A percentile compares a stretch with the other conserved stretches of the same genome.
phyloP scores from a whole-genome alignment of 2,113 vertebrate genomes.

The Entosphenus tridentatus region DNA sequence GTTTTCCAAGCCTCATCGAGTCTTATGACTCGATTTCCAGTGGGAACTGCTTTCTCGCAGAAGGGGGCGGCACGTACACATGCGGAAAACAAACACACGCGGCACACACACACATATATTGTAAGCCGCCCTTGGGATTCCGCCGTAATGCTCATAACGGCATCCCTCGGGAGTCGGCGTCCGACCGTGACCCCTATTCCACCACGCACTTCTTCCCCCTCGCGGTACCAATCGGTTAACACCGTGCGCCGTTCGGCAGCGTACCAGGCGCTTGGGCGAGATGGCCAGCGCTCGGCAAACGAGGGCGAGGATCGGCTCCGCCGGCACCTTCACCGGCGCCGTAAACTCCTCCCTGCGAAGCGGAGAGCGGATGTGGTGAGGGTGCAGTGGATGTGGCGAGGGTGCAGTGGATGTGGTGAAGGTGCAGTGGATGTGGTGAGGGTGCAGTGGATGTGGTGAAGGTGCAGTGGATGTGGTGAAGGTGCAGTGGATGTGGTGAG shows the following conservation, averaged over 20 bases:
- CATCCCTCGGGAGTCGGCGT: too few species aligned
- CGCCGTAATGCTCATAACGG: too few species aligned
- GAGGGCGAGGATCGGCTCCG: conserved; percentile 41
- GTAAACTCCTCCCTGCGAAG: conserved; percentile 35
- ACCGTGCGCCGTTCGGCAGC: conserved; percentile 1
- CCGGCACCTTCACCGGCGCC: conserved; percentile 39
- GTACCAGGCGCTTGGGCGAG: conserved; percentile 39
- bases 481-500: background rate
- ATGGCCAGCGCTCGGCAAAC: conserved; percentile 44
- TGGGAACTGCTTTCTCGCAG: too few species aligned
- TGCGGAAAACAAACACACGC: too few species aligned
- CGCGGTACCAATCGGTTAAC: too few species aligned
- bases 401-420: background rate
- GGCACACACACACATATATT: too few species aligned
- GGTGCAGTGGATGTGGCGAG: background rate
- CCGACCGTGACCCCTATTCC: too few species aligned
- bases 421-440: background rate
- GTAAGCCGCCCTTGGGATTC: too few species aligned
- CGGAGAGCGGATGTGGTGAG: background rate
- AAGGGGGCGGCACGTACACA: too few species aligned
- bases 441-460: background rate
- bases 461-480: background rate
- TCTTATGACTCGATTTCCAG: too few species aligned
- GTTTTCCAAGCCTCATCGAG: too few species aligned
- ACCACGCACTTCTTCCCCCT: too few species aligned